Evolutionary conservation across 2,113 vertebrate genomes (phyloP).

Genomic region (Notiomystis cincta): DNA sequence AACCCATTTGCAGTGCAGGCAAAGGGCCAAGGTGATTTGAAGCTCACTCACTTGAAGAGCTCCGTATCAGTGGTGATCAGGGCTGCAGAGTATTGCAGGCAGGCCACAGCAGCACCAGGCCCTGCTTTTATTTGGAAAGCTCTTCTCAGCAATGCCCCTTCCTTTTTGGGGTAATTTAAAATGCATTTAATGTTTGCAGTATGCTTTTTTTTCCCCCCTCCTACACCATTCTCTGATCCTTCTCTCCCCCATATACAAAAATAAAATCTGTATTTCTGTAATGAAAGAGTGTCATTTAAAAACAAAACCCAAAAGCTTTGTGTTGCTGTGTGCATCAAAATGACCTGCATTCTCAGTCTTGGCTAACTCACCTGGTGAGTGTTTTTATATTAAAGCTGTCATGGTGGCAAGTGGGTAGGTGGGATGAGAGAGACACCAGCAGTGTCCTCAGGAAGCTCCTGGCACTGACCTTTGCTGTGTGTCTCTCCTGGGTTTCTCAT

Average conservation of each 20-base stretch:
- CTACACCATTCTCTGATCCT: not conserved
- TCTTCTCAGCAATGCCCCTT: not conserved
- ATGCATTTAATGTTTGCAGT: not conserved
- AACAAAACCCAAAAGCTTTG: not conserved
- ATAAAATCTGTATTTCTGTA: not conserved
- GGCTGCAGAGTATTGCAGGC: not conserved
- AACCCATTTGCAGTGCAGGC: not conserved
- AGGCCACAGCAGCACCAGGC: not conserved
- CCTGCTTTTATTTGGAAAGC: not conserved
- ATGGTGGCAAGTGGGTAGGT: not conserved
- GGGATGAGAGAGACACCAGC: not conserved
- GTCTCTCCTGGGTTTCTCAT: not conserved
- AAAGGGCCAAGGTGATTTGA: not conserved
- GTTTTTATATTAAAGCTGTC: not conserved
- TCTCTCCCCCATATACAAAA: not conserved
- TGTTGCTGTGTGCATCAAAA: not conserved
- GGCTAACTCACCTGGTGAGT: not conserved
- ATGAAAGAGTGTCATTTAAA: not conserved
- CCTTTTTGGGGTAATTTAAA: not conserved
- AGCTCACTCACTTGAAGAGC: not conserved
- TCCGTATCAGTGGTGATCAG: not conserved
- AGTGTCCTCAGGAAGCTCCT: not conserved
- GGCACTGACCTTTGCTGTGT: not conserved
- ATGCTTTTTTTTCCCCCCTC: not conserved
- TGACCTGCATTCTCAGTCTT: not conserved